phyloP scores from a whole-genome alignment of 1,140 invertebrate species.

The Drosophila arizonae region DNA sequence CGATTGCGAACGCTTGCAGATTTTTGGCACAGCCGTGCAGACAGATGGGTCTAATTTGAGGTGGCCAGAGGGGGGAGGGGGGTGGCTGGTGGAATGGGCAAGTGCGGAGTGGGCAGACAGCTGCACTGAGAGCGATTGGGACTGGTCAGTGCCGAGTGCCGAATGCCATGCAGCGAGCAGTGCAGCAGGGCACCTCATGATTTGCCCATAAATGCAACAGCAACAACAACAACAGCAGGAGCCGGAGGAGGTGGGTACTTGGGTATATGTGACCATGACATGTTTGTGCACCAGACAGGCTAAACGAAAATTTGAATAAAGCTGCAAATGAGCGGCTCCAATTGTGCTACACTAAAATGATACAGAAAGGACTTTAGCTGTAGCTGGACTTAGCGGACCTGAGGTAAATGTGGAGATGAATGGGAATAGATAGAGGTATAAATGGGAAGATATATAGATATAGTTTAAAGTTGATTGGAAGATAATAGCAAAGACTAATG shows the following conservation, averaged over 20 bases:
- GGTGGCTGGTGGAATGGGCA: background rate
- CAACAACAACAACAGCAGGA: slow-evolving; percentile 8
- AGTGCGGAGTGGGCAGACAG: background rate
- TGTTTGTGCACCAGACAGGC: slow-evolving; percentile 47
- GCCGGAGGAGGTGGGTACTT: background rate
- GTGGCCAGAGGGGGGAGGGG: background rate
- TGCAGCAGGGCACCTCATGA: slow-evolving; percentile 74
- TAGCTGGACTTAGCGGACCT: too few species aligned
- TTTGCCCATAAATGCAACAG: slow-evolving; percentile 70
- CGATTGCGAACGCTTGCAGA: slow-evolving; percentile 24
- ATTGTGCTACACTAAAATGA: slow-evolving; percentile 3
- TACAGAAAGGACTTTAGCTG: background rate
- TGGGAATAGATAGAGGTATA: background rate
- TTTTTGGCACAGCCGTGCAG: slow-evolving; percentile 27
- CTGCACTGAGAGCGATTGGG: slow-evolving; percentile 14
- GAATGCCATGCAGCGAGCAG: slow-evolving; percentile 14
- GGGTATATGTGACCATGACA: slow-evolving; percentile 26
- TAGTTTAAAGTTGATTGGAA: too few species aligned
- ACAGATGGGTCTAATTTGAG: slow-evolving; percentile 4
- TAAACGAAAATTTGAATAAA: slow-evolving; percentile 38
- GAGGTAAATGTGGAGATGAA: background rate
- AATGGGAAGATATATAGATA: background rate
- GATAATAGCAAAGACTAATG: too few species aligned
- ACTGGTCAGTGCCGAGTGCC: slow-evolving; percentile 15
- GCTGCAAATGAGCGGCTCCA: slow-evolving; percentile 5